phyloP scores from a whole-genome alignment of 2,113 vertebrate species.

The Eupsittula cactorum region DNA sequence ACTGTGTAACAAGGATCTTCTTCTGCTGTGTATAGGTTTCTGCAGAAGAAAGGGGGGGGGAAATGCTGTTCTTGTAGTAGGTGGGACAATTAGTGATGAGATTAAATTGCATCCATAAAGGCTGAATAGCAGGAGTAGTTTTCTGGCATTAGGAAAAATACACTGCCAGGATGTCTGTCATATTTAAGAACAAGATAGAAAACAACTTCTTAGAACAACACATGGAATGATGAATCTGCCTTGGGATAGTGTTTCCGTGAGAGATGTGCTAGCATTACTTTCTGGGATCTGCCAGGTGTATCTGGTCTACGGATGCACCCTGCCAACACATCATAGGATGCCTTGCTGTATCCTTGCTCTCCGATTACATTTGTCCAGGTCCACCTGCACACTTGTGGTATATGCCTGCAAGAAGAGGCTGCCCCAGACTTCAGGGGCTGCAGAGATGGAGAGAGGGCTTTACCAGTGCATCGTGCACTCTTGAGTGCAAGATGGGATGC shows the following conservation, averaged over 20 bases:
- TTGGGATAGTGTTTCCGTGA: background rate
- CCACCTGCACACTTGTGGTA: background rate
- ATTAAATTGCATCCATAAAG: background rate
- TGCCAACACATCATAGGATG: background rate
- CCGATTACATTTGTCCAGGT: background rate
- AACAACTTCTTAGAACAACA: background rate
- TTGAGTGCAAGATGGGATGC: background rate
- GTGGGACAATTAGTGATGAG: background rate
- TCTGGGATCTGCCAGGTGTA: background rate
- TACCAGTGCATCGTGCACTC: background rate
- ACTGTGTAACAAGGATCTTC: background rate
- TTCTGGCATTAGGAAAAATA: background rate
- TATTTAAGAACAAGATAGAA: background rate
- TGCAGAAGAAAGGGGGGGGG: background rate
- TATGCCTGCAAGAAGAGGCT: background rate
- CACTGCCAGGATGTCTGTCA: background rate
- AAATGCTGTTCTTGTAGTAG: background rate
- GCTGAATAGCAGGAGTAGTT: background rate
- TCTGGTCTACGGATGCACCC: background rate
- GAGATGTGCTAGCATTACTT: background rate
- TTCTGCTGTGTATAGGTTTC: background rate
- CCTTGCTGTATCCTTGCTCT: background rate
- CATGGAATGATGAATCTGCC: background rate
- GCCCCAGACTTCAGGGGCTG: fast-evolving
- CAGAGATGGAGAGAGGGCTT: background rate